Base-by-base conservation (phyloP, 2,113 vertebrate genomes). In the Antidorcas marsupialis region DNA sequence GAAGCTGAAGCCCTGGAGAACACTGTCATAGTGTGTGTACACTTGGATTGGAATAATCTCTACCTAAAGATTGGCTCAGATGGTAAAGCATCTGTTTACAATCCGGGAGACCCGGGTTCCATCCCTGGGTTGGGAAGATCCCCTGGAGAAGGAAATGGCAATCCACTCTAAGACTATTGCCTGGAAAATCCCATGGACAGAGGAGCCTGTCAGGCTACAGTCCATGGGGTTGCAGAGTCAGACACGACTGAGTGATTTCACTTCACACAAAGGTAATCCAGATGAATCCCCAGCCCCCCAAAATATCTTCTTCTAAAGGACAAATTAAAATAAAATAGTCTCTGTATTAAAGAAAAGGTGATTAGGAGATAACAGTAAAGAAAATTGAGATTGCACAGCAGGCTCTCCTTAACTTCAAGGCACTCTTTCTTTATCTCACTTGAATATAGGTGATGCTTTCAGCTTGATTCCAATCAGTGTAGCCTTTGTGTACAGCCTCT, bases 311-410 rank as follows among this genome's bases (percentile, higher is more conserved):
- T 85, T 87, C 47, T 52, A 11, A 83, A 93, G 57, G 52, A 84
- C 45, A 39, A 81, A 79, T 93, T 82, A 89, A 89, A 95, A 78
- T 50, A n/a, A 96, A 93, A 17, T 50, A 81, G 39, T 9, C 19
- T 47, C 91, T 59, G 50, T 60, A 79, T 45, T 28, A 27, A 84
- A 27, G 14, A 33, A 74, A 62, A 92, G 50, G 52, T 55, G 62
- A 74, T 59, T 21, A 45, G 14, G 52, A 92, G 53, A 47, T 21
- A 15, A 74, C 11, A 9, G 78, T 76, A 64, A 50, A 36, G 83
- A 76, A 89, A 86, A 67, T 3, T 9, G 13, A 91, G 76, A 57
- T 11, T 23, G 12, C 67, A 25, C 23, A 11, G 71, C 59, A 96
- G 47, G 53, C 5, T 25, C n/a, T 53, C 64, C 59, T 59, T n/a